Evolutionary conservation across 2,113 vertebrate genomes (phyloP).

Genomic region (Hippocampus zosterae): DNA sequence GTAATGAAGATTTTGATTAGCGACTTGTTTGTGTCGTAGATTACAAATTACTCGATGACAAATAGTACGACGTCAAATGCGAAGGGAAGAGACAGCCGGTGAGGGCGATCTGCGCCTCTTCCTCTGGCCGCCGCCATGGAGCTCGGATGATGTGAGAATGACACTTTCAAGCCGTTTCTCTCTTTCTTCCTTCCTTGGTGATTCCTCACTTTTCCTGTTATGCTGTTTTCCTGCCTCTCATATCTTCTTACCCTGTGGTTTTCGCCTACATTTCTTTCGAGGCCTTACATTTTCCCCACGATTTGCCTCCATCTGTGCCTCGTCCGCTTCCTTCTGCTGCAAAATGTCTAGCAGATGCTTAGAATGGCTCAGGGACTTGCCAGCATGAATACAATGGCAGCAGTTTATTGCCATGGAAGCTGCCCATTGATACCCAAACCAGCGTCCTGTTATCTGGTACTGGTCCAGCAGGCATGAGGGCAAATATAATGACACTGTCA

Average conservation of each 20-base stretch:
- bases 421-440: neutral
- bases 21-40: slow-evolving; percentile 3
- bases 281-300: neutral
- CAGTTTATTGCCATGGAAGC: slow-evolving; percentile 32
- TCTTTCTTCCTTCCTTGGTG: slow-evolving; percentile 3
- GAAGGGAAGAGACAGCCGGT: slow-evolving; percentile 32
- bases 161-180: slow-evolving; percentile 13
- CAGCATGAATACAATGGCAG: slow-evolving; percentile 26
- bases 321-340: neutral
- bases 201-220: neutral
- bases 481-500: slow-evolving; percentile 8
- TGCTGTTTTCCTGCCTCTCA: slow-evolving; percentile 10
- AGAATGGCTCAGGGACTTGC: slow-evolving; percentile 24
- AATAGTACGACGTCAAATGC: slow-evolving; percentile 53
- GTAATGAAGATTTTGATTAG: slow-evolving; percentile 7
- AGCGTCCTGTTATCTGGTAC: slow-evolving; percentile 22
- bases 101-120: neutral
- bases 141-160: slow-evolving; percentile 19
- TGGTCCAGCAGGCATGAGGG: slow-evolving; percentile 22
- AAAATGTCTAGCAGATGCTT: slow-evolving; percentile 37
- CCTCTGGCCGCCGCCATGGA: slow-evolving; percentile 16
- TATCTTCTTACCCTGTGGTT: slow-evolving; percentile 11
- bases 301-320: neutral
- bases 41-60: slow-evolving; percentile 16
- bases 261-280: neutral